Base-by-base conservation (phyloP, 92 coral and sea anemone species). In the Palythoa grandiflora region DNA sequence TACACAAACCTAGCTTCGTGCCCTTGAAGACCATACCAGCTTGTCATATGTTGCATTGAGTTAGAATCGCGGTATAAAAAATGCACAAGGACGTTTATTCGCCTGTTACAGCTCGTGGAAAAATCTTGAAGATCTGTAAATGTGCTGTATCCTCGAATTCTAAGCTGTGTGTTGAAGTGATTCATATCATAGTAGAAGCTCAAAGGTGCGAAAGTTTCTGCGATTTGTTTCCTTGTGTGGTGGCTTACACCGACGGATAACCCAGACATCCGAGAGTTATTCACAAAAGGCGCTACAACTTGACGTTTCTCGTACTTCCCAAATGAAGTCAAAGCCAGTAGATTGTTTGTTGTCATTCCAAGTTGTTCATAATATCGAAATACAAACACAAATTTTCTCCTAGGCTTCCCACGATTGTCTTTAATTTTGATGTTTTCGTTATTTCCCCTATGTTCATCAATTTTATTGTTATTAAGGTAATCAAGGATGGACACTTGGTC, bases 361-460 rank as follows among this genome's bases (percentile, higher is more conserved):
- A 97, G 88, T 83, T 97, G 99, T 81, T 97, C 99, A 75, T 97
- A 97, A 91, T 95, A 97, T 28, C 99, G 99, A 90, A 97, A 97
- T 65, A 92, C 98, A 91, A 93, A 97, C 59, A 97, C 78, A 84
- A 90, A 97, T 87, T 91, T 95, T 88, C 87, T 93, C 84, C 79
- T 85, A 54, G 84, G 66, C 66, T 88, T 86, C 84, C 89, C 74
- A 35, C 86, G 90, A 37, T 68, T 81, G 68, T 54, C 66, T 21
- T 65, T 48, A 50, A 19, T 66, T 81, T 54, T 66, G 7, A 36
- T 81, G 86, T 65, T 63, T 11, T 66, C 75, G 47, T 81, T 65
- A 66, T 12, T 13, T 66, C 38, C 75, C 75, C 60, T 11, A 60
- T 66, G 63, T 66, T 81, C 75, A 81, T 47, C 86, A 48, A 36